Base-by-base conservation (phyloP, 2,113 vertebrate genomes). In the Gasterosteus nipponicus region DNA sequence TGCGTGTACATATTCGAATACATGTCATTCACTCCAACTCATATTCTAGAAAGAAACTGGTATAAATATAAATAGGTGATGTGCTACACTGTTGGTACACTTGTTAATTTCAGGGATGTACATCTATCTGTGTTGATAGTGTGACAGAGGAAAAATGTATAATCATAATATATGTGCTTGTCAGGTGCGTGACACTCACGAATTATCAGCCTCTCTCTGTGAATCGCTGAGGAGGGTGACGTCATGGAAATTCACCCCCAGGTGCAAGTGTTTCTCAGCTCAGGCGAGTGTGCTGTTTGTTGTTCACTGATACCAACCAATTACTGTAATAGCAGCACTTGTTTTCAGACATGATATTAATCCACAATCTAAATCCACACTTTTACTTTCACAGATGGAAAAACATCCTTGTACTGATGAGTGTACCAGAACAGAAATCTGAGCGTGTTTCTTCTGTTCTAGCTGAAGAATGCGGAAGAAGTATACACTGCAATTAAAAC, bases 171-270 rank as follows among this genome's bases (percentile, higher is more conserved):
- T 75, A 15, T 78, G 39, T 85, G 69, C 79, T 31, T 69, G 19
- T 84, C 71, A 95, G 94, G 94, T 92, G 6, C 8, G 18, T 58
- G 85, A 92, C 82, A 93, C 92, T n/a, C 83, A 77, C 65, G 81
- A 91, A 15, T 56, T 95, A 33, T 78, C 73, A 3, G 44, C 65
- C 14, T 89, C 87, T 2, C 72, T 95, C 5, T 62, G 64, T 39
- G 89, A 91, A 42, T 87, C 91, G 10, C 80, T 94, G 65, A 75
- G 61, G 58, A 92, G 68, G 22, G 84, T 91, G 35, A 92, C 85
- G 44, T 80, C 83, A 71, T 86, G 83, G 77, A 93, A 93, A 69
- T 91, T 86, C 42, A 11, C 80, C 39, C 77, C 87, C 3, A 86
- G 41, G 49, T 4, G 18, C 59, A 83, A 1, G 22, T 94, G 94